Conservation (phyloP, 2,888 invertebrate genomes). For the Acronicta psi region DNA sequence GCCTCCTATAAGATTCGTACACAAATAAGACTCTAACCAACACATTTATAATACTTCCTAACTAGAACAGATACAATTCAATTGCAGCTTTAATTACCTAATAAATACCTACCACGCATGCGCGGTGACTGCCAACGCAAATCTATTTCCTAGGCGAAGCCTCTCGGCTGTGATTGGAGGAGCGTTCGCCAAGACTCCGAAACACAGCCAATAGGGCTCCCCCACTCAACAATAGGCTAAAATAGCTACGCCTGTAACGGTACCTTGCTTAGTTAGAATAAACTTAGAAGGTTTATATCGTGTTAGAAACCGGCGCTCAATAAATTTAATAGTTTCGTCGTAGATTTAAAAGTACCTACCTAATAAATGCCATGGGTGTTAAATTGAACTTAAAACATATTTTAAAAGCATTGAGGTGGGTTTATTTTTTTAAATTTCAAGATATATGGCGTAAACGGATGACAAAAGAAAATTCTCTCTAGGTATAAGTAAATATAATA, state of each 20-base stretch:
- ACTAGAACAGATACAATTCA: constrained; percentile 10
- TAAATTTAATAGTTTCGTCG: constrained; percentile 3
- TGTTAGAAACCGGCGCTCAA: constrained; percentile 4
- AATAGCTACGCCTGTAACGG: constrained; percentile 73
- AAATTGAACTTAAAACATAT: neutral
- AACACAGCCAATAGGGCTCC: constrained; percentile 68
- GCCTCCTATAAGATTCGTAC: neutral
- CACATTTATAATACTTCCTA: constrained; percentile 1
- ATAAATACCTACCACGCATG: constrained; percentile 52
- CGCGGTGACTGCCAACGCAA: constrained; percentile 56
- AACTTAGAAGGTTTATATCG: constrained; percentile 22
- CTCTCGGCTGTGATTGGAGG: constrained; percentile 79
- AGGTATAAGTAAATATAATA: too few relatives aligned
- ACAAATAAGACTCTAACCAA: constrained; percentile 4
- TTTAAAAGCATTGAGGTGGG: too few relatives aligned
- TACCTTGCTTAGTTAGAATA: constrained; percentile 51
- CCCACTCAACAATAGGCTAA: constrained; percentile 75
- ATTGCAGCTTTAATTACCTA: constrained; percentile 51
- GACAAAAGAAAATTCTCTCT: too few relatives aligned
- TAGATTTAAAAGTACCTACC: neutral
- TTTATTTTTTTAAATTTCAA: too few relatives aligned
- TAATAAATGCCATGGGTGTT: neutral
- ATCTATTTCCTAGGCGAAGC: constrained; percentile 71
- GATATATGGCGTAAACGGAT: too few relatives aligned
- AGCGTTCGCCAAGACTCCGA: constrained; percentile 55